Base-by-base conservation (phyloP, 1,140 invertebrate species). In the Aradophagus sp. region DNA sequence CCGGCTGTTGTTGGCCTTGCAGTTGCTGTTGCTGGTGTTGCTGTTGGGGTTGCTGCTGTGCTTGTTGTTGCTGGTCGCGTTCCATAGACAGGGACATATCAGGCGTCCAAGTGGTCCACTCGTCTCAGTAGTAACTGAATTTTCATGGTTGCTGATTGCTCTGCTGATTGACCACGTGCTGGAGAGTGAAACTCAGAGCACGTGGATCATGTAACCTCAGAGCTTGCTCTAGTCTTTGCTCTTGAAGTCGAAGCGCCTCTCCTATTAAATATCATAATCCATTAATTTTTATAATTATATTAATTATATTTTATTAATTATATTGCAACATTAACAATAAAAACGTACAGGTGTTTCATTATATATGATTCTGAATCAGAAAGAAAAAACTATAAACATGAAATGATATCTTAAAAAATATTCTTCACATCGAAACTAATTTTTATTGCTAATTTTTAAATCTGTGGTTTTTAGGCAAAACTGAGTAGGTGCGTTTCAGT, bases 211-310 rank as follows among this genome's bases (percentile, higher is more conserved):
- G 93, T 69, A 95, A 88, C 70, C 93, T 88, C 59, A 95, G 79
- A 5, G 93, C 93, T 72, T 95, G 93, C 76, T 94, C 93, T 74
- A 95, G 80, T 75, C 93, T 87, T 73, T 93, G 92, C 75, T 94
- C 93, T 75, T 93, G 92, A 36, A 94, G 87, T 77, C 92, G 86
- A 42, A 93, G 86, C 5, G 91, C 92, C 79, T 94, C 92, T 55
- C 83, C 84, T 84, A 70, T 15, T 58, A 53, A 52, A 8, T 5
- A 26, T 17, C 2, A 10, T 31, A 3, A 31, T 31, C 3, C 2
- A 8, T 8, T 10, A 31, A 8, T 10, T 6, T 31, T 3, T 3
- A 31, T 11, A 31, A 31, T 31, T 10, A 31, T 31, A 3, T 31
- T 11, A 10, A 31, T 11, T 10, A 10, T 11, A 31, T n/a, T n/a